Evolutionary conservation across 2,888 invertebrate species (phyloP).

Genomic region (Drosophila barbarae): DNA sequence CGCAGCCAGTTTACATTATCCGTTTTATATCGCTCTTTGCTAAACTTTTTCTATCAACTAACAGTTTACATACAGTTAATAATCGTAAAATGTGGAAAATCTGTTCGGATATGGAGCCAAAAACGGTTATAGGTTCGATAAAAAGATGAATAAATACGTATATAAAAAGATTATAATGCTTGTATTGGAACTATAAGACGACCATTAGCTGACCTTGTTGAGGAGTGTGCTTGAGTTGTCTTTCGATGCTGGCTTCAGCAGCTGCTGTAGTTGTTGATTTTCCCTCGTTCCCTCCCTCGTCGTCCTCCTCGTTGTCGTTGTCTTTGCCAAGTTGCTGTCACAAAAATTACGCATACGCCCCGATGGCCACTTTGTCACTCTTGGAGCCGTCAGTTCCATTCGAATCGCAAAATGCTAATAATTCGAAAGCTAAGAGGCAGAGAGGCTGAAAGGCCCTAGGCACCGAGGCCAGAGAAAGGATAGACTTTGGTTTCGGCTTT

Average conservation of each 20-base stretch:
- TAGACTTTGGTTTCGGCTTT: conserved; percentile 60
- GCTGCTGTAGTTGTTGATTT: conserved; percentile 6
- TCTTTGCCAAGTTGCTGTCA: conserved; percentile 49
- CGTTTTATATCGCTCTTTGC: conserved; percentile 32
- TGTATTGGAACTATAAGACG: conserved; percentile 63
- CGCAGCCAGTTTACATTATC: conserved; percentile 60
- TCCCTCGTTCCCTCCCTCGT: not conserved
- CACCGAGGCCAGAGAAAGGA: conserved; percentile 57
- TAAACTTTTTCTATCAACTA: conserved; percentile 52
- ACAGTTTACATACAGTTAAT: conserved; percentile 50
- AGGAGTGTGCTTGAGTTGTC: conserved; percentile 25
- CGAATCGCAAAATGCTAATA: conserved; percentile 40
- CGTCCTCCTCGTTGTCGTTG: not conserved
- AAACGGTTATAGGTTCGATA: conserved; percentile 42
- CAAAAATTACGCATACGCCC: conserved; percentile 60
- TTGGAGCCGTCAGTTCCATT: conserved; percentile 34
- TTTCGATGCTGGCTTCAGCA: conserved; percentile 2
- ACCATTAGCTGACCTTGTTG: conserved; percentile 73
- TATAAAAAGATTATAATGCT: conserved; percentile 47
- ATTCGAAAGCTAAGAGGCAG: conserved; percentile 21
- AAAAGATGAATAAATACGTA: conserved; percentile 30
- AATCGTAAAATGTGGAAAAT: conserved; percentile 52
- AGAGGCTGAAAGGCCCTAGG: conserved; percentile 19
- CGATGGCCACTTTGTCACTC: conserved; percentile 55
- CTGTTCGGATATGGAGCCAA: conserved; percentile 38